Percentiles rank a stretch among this genome's conserved stretches.
Evolutionary conservation across 2,113 vertebrate genomes (phyloP).

Genomic region (Clarias macrocephalus): DNA sequence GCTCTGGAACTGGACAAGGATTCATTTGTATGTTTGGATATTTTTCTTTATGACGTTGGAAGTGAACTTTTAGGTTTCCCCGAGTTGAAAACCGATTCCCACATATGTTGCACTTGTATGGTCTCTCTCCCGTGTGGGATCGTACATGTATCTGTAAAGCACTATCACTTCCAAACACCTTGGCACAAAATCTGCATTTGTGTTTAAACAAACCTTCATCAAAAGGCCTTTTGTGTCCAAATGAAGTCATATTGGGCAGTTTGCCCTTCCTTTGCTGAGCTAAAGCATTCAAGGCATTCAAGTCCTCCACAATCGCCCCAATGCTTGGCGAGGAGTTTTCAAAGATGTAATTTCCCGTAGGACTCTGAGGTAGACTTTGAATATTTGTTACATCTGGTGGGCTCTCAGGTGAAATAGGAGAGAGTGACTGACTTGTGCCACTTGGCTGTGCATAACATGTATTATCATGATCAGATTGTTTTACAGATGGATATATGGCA

Average conservation of each 20-base stretch:
- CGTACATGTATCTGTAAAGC: constrained; percentile 99
- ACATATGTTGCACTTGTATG: constrained; percentile 98
- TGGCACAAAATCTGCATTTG: constrained; percentile 99
- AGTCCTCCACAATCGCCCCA: constrained; percentile 89
- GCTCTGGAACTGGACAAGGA: constrained; percentile 95
- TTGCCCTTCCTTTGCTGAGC: constrained; percentile 94
- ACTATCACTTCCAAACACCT: constrained; percentile 99
- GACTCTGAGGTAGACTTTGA: constrained; percentile 95
- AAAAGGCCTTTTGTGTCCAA: constrained; percentile 86
- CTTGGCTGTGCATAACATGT: constrained; percentile 76
- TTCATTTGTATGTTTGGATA: constrained; percentile 98
- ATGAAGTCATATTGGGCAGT: constrained; percentile 84
- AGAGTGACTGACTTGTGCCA: not conserved
- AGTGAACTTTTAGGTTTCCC: constrained; percentile 98
- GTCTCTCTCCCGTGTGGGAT: constrained; percentile 96
- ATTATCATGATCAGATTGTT: constrained; percentile 79
- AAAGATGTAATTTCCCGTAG: constrained; percentile 85
- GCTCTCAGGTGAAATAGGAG: constrained; percentile 8
- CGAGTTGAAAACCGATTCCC: constrained; percentile 98
- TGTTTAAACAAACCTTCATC: constrained; percentile 98
- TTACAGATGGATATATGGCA: constrained; percentile 78
- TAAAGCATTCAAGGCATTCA: constrained; percentile 89
- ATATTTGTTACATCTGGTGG: constrained; percentile 60
- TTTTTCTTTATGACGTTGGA: constrained; percentile 97
- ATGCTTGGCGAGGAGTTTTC: constrained; percentile 85